These are phyloP conservation scores for Tridacna crocea DNA, from an alignment of 2,888 invertebrate species.

Conservation along the genomic window DNA sequence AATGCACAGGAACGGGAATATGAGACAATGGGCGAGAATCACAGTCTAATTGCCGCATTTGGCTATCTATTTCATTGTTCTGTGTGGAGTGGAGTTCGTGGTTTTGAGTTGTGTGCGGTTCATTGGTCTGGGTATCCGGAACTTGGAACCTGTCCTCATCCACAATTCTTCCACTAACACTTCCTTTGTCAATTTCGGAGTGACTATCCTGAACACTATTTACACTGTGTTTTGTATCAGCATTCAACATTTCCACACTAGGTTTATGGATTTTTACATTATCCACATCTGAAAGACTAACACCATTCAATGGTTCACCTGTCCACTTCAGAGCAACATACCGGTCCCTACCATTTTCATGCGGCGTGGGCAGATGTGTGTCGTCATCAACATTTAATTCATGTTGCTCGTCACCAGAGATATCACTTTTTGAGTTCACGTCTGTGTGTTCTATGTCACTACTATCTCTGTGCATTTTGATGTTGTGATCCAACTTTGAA, in stretches of 20 bases:
- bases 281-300: conserved; percentile 50
- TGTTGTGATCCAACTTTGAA: conserved; percentile 28
- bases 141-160: conserved; percentile 58
- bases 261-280: conserved; percentile 39
- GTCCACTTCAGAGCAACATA: conserved; percentile 52
- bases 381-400: conserved; percentile 3
- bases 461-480: conserved; percentile 13
- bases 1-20: conserved; percentile 41
- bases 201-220: conserved; percentile 8
- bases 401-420: conserved; percentile 10
- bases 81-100: conserved; percentile 35
- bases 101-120: conserved; percentile 52
- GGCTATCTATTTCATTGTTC: conserved; percentile 35
- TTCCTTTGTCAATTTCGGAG: conserved; percentile 6
- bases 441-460: neutral
- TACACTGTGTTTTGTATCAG: neutral
- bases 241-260: neutral
- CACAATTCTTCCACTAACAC: neutral
- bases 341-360: conserved; percentile 7
- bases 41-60: conserved; percentile 37
- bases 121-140: conserved; percentile 60
- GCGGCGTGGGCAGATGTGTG: neutral
- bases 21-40: conserved; percentile 28
- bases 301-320: conserved; percentile 48
- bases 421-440: conserved; percentile 13